Evolutionary conservation across 2,888 invertebrate genomes (phyloP), one percentile per base, ranked within the genome.

Genomic region (Nesidiocoris tenuis): DNA sequence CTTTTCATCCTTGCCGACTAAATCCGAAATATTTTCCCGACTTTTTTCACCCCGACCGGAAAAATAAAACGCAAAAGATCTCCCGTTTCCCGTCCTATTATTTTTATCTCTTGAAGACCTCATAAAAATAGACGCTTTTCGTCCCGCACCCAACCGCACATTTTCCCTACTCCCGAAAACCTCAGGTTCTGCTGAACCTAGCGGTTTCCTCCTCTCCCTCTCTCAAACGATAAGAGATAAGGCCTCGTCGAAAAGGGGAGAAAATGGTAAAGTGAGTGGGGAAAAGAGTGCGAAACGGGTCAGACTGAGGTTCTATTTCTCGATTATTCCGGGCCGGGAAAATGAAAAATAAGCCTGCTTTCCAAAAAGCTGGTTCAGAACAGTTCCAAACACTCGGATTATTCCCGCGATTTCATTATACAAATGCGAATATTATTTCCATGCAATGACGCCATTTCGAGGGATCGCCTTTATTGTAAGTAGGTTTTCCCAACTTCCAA

Each of bases 351-450:
- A 39, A 39, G 39, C 39, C 12, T 12, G 39, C 39, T 12, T 3
- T 39, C 39, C 39, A 39, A 39, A 39, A 39, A 39, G 39, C 5
- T 39, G 3, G 39, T 39, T 39, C 39, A 12, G 5, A 39, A 12
- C 39, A 39, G 5, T 39, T 39, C 39, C 39, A 39, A n/a, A 12
- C 39, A 12, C 5, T 39, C 39, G 39, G 12, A 39, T 39, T 39
- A 39, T 39, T 39, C 65, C 12, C 25, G 17, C 70, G 59, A 61
- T 70, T 70, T 17, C 70, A 70, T 70, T 70, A 70, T 70, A 70
- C 70, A 70, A 70, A 70, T 70, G 70, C 57, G 70, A 70, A 70
- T 59, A 70, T 70, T 70, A 70, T 70, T 70, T 70, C 59, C 39
- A 39, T 7, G 12, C 39, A 39, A 39, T 7, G 39, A 39, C 39